phyloP scores from a whole-genome alignment of 1,140 invertebrate genomes.

The Drosophila orosa region DNA sequence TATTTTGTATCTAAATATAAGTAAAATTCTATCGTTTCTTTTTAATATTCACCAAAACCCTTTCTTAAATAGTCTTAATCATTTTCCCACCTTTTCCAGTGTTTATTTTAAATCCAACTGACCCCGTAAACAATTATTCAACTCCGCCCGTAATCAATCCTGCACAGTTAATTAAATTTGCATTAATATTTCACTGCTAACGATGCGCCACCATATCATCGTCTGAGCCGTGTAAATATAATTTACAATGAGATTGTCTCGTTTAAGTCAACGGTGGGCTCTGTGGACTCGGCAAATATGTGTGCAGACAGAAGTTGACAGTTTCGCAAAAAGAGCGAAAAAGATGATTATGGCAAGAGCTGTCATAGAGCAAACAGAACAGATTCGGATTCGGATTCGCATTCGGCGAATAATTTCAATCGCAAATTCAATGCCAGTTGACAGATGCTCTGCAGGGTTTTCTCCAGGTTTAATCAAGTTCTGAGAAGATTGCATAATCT shows the following conservation, averaged over 20 bases:
- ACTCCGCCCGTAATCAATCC: conserved; percentile 14
- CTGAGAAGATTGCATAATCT: conserved; percentile 17
- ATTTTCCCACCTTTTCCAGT: neutral
- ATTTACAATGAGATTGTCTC: conserved; percentile 53
- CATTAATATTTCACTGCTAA: conserved; percentile 54
- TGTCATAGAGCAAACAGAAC: conserved; percentile 39
- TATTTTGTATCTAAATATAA: no score
- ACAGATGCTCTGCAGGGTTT: conserved; percentile 38
- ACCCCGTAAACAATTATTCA: neutral
- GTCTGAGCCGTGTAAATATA: conserved; percentile 35
- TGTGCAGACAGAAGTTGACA: conserved; percentile 59
- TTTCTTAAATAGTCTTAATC: neutral
- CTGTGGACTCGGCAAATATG: conserved; percentile 60
- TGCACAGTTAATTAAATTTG: conserved; percentile 63
- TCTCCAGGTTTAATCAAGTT: conserved; percentile 6
- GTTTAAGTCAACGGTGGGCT: conserved; percentile 58
- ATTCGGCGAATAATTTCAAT: conserved; percentile 24
- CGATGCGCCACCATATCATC: conserved; percentile 32
- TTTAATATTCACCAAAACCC: neutral
- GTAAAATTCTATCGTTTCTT: no score
- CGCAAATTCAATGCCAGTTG: conserved; percentile 8
- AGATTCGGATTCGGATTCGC: conserved; percentile 5
- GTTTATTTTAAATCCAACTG: neutral
- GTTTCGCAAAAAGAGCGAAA: conserved; percentile 36
- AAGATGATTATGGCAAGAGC: conserved; percentile 32